Conservation (phyloP, 2,113 vertebrate species). For the Podocnemis expansa region DNA sequence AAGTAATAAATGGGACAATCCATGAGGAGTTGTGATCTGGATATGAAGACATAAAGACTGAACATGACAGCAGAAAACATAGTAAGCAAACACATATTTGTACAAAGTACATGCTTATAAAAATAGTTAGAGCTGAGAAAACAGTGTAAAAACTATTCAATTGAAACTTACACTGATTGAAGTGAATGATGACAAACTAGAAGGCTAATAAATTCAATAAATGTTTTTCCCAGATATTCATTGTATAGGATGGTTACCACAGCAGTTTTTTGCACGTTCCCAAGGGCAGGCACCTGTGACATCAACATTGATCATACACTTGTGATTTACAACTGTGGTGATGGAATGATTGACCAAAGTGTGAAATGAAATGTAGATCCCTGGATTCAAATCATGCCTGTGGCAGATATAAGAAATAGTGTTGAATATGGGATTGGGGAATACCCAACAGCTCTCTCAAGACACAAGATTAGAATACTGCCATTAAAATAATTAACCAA, state of each 20-base stretch:
- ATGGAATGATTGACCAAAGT: background rate
- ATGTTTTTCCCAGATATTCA: too few species aligned
- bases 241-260: background rate
- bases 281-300: background rate
- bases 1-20: background rate
- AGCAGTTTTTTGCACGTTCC: background rate
- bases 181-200: background rate
- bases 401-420: background rate
- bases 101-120: background rate
- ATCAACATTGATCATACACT: background rate
- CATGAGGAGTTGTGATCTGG: background rate
- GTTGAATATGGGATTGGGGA: background rate
- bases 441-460: background rate
- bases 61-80: background rate
- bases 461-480: background rate
- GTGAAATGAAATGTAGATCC: background rate
- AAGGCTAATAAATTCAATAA: background rate
- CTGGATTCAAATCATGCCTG: background rate
- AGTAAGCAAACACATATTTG: background rate
- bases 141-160: background rate
- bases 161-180: background rate
- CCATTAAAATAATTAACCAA: constrained; percentile 23
- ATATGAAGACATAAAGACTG: background rate
- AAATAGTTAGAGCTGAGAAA: background rate
- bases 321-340: background rate